Evolutionary conservation across 1,140 invertebrate genomes (phyloP), one percentile per base, ranked within the genome.

Genomic region (Daktulosphaira vitifoliae): DNA sequence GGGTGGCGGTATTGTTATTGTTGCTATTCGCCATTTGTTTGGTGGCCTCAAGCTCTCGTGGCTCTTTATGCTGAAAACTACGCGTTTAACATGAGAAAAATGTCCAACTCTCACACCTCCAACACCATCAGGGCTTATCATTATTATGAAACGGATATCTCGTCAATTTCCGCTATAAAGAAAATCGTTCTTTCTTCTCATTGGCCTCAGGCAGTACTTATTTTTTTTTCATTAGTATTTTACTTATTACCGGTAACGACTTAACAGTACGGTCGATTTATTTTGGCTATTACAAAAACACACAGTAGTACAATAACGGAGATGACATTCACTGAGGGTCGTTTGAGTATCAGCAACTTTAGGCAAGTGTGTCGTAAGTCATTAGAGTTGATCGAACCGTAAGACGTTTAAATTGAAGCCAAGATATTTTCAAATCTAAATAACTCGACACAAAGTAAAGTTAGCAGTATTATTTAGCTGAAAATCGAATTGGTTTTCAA

Each of bases 11-110:
- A 59, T 59, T 59, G 54, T 59, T 59, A 42, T 44, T 44, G 38
- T 54, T 54, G 52, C 38, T 54, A 20, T 56, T 42, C n/a, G 37
- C 5, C n/a, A 9, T 20, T 56, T 56, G 51, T 53, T 53, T 18
- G 20, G 33, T n/a, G 16, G 20, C 18, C 26, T 9, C 20, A 20
- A n/a, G 8, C 6, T 7, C 2, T 6, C 9, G 20, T 16, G n/a
- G 38, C 33, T 53, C 13, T 56, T 56, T 56, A 56, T 42, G 42
- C n/a, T 25, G 13, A 16, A 56, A 56, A 56, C n/a, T n/a, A n/a
- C 38, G 22, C 22, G 20, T 42, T 42, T 16, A n/a, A n/a, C 29
- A 33, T 23, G 54, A 46, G 39, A 59, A 59, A 29, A n/a, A 46
- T 46, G 16, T 59, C 54, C 26, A 20, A 22, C 53, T 44, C 23